Evolutionary conservation across 2,888 invertebrate species (phyloP).

Genomic region (Diloba caeruleocephala): DNA sequence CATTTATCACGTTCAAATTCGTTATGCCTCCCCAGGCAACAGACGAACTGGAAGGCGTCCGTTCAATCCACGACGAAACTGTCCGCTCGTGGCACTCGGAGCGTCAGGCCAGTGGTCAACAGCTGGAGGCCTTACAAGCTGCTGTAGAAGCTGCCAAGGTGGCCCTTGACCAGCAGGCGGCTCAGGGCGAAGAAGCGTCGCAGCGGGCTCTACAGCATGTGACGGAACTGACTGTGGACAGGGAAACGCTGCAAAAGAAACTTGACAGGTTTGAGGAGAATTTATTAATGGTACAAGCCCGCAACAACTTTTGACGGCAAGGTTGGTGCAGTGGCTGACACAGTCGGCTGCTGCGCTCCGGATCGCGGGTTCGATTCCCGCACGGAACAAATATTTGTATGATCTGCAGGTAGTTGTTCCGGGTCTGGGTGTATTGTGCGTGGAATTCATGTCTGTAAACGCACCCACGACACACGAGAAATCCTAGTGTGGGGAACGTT

Average conservation of each 20-base stretch:
- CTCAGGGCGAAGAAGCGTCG: constrained; percentile 58
- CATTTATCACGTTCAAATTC: no score
- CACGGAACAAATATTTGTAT: no score
- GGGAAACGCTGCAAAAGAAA: constrained; percentile 80
- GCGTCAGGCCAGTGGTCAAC: constrained; percentile 59
- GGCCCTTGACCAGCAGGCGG: constrained; percentile 50
- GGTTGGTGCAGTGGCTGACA: no score
- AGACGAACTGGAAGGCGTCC: constrained; percentile 84
- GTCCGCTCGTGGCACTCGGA: constrained; percentile 75
- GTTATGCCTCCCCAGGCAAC: constrained; percentile 66
- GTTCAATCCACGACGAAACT: constrained; percentile 86
- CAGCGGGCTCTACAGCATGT: constrained; percentile 72
- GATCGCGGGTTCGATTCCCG: no score
- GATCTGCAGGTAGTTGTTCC: no score
- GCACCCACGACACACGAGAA: no score
- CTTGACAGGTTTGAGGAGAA: constrained; percentile 67
- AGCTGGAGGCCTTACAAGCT: constrained; percentile 33
- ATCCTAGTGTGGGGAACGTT: no score
- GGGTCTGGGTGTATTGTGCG: no score
- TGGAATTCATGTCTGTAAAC: no score
- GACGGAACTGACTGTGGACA: constrained; percentile 80
- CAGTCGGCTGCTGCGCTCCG: no score
- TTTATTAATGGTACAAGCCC: no score
- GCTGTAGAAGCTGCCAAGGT: constrained; percentile 49
- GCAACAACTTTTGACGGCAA: no score